These are phyloP conservation scores for Melieria crassipennis DNA, from an alignment of 2,888 invertebrate species.

Conservation along the genomic window DNA sequence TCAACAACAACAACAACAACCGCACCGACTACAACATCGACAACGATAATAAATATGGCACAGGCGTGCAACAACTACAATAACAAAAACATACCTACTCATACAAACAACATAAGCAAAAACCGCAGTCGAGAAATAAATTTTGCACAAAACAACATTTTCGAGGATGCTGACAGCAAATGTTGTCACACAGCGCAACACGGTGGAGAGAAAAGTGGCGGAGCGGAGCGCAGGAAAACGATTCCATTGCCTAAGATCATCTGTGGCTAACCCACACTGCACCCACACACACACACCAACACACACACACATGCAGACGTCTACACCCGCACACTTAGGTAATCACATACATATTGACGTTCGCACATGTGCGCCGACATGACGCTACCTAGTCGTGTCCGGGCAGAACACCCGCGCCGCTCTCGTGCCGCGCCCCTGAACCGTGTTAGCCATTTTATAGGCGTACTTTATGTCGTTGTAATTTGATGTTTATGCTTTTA, in stretches of 20 bases:
- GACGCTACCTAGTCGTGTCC: neutral
- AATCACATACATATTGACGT: neutral
- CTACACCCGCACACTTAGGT: neutral
- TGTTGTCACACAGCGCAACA: constrained; percentile 7
- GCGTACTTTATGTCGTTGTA: constrained; percentile 8
- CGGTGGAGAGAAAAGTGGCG: too few relatives aligned
- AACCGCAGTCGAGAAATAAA: constrained; percentile 20
- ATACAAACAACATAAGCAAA: neutral
- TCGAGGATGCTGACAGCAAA: constrained; percentile 30
- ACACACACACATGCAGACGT: neutral
- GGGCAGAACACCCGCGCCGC: too few relatives aligned
- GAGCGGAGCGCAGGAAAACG: neutral
- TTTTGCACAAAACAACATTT: constrained; percentile 20
- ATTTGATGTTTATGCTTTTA: constrained; percentile 5
- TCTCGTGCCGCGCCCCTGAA: neutral
- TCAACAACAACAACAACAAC: neutral
- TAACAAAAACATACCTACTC: neutral
- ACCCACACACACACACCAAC: neutral
- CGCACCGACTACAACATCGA: neutral
- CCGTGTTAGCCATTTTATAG: constrained; percentile 3
- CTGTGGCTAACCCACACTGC: constrained; percentile 13
- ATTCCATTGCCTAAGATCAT: neutral
- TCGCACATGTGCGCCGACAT: neutral
- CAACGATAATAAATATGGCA: too few relatives aligned
- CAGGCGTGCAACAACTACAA: too few relatives aligned